Conservation (phyloP, 2,113 vertebrate genomes). For the Tupaia chinensis region DNA sequence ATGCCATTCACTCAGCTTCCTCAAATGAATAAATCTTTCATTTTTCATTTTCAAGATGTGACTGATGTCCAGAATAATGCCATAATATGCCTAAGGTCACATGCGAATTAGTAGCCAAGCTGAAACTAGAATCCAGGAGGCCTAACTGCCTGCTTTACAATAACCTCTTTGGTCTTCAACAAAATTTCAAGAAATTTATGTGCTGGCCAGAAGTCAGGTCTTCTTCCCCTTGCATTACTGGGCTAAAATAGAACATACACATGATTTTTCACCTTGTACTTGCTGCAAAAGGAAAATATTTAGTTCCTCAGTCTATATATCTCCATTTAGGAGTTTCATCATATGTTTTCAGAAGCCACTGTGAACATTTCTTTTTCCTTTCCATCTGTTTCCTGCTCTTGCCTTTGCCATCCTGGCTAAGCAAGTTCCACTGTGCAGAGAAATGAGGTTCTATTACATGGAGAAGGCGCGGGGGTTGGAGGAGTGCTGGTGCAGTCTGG, state of each 20-base stretch:
- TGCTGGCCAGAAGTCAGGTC: conserved; percentile 16
- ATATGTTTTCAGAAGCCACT: neutral
- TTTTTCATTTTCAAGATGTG: conserved; percentile 31
- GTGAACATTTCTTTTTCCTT: neutral
- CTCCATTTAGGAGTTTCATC: neutral
- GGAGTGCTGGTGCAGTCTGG: conserved; percentile 13
- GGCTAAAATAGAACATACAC: neutral
- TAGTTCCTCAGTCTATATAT: neutral
- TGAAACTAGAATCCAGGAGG: neutral
- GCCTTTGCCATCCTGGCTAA: neutral
- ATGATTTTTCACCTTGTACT: neutral
- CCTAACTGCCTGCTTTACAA: neutral
- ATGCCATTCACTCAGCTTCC: neutral
- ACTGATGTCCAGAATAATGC: neutral
- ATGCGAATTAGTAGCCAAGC: neutral
- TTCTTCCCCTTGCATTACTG: neutral
- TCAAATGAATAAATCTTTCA: neutral
- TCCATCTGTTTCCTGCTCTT: neutral
- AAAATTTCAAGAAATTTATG: neutral
- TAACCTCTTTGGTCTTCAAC: neutral
- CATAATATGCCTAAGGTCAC: neutral
- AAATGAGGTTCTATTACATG: neutral
- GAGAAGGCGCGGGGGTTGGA: neutral
- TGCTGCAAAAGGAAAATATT: neutral
- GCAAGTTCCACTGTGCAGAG: neutral